Evolutionary conservation across 2,797 vertebrate genomes (phyloP).

Genomic region (Eleutherodactylus coqui): DNA sequence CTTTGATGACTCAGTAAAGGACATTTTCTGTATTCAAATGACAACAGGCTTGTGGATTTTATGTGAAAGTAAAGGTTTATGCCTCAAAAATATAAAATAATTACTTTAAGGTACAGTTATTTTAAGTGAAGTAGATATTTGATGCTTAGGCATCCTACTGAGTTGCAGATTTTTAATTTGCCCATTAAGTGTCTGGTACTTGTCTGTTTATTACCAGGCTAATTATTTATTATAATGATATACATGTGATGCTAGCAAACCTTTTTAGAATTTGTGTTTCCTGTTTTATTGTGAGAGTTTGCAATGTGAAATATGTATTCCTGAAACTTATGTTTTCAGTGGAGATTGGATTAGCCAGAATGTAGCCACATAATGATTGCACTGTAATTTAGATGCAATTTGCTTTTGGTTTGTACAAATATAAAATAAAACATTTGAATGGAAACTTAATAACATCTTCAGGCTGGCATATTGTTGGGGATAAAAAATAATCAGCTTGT

Average conservation of each 20-base stretch:
- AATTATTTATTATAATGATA: not conserved
- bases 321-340: not conserved
- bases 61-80: too few relatives aligned
- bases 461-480: not conserved
- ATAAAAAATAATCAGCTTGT: not conserved
- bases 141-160: not conserved
- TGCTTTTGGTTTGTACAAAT: not conserved
- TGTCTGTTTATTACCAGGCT: not conserved
- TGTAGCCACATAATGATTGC: not conserved
- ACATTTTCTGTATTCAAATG: too few relatives aligned
- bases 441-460: not conserved
- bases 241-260: not conserved
- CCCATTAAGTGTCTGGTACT: not conserved
- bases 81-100: not conserved
- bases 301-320: not conserved
- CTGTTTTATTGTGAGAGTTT: not conserved
- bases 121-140: not conserved
- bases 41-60: too few relatives aligned
- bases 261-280: not conserved
- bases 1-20: too few relatives aligned
- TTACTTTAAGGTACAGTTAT: not conserved
- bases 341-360: not conserved
- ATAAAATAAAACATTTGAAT: slow-evolving; percentile 6
- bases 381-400: not conserved
- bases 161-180: not conserved